These are phyloP conservation scores for Oceanodroma leucorhoa DNA, from an alignment of 2,797 vertebrate species.

Conservation along the genomic window DNA sequence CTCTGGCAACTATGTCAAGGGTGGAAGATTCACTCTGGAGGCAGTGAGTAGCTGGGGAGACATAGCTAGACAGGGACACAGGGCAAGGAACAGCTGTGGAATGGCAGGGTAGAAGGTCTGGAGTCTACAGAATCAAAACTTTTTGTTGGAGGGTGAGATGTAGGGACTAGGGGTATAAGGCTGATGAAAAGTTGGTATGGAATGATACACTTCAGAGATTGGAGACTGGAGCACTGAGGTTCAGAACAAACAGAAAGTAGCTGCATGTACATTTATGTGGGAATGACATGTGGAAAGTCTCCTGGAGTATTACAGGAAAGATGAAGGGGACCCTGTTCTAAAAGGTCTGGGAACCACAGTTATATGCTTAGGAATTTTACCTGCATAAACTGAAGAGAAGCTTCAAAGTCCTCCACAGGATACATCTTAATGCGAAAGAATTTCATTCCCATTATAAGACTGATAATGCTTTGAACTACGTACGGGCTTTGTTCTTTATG, in stretches of 20 bases:
- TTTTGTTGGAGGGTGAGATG: background rate
- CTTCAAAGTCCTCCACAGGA: constrained; percentile 98
- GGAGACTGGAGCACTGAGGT: background rate
- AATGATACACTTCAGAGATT: background rate
- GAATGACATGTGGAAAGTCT: background rate
- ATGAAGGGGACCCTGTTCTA: background rate
- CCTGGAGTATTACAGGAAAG: background rate
- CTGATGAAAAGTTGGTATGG: background rate
- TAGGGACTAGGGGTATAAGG: background rate
- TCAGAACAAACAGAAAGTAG: background rate
- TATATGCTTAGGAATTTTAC: constrained; percentile 66
- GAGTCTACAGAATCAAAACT: background rate
- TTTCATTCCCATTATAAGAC: constrained; percentile 99
- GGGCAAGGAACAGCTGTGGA: background rate
- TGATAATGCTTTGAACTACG: constrained; percentile 94
- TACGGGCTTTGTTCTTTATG: constrained; percentile 97
- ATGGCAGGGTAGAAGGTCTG: background rate
- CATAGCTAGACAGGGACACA: background rate
- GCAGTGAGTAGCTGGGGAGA: background rate
- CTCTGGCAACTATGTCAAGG: background rate
- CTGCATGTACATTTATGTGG: background rate
- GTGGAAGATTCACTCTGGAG: background rate
- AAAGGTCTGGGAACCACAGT: background rate
- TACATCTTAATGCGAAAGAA: constrained; percentile 99
- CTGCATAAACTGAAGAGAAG: constrained; percentile 99